These are phyloP conservation scores for Anguilla rostrata DNA, from an alignment of 2,113 vertebrate genomes.

Conservation along the genomic window DNA sequence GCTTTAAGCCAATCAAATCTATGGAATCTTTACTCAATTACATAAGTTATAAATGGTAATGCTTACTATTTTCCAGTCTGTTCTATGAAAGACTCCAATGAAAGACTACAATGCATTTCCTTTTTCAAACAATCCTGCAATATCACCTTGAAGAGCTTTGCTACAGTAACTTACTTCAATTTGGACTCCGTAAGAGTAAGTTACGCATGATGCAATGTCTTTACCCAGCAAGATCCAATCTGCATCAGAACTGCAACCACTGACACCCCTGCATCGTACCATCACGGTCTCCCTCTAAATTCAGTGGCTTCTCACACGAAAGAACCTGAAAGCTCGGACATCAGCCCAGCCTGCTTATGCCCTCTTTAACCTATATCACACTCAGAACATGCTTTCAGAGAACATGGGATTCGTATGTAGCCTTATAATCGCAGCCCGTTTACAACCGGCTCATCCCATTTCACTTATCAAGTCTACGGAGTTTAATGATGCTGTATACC, in stretches of 20 bases:
- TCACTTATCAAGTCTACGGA: background rate
- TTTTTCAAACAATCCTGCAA: background rate
- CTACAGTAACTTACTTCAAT: background rate
- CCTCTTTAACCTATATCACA: background rate
- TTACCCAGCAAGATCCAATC: background rate
- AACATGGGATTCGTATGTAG: background rate
- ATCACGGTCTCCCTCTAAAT: background rate
- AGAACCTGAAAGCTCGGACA: background rate
- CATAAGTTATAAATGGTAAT: too few species aligned
- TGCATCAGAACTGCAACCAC: background rate
- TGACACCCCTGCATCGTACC: background rate
- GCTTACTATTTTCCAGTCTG: background rate
- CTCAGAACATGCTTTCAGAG: background rate
- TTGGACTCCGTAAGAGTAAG: background rate
- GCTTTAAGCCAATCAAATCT: too few species aligned
- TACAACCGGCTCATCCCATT: background rate
- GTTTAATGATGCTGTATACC: background rate
- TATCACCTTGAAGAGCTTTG: background rate
- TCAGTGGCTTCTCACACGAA: background rate
- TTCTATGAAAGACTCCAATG: background rate
- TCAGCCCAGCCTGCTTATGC: background rate
- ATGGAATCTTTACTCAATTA: too few species aligned
- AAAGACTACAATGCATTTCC: background rate
- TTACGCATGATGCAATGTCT: background rate
- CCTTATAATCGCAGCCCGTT: background rate